Conservation (phyloP, 2,797 vertebrate genomes). For the Paguma larvata region DNA sequence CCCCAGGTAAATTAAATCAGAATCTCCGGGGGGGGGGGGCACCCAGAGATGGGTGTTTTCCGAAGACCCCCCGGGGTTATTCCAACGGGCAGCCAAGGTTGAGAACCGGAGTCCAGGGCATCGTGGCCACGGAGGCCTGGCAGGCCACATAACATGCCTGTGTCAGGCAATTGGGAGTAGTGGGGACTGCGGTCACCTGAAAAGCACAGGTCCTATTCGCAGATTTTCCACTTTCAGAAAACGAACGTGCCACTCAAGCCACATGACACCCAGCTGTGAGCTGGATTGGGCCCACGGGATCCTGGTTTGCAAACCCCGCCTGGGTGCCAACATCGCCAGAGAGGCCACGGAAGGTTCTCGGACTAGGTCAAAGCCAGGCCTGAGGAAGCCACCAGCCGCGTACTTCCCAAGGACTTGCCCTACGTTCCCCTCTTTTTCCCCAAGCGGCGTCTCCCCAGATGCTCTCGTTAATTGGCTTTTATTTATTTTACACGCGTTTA, state of each 20-base stretch:
- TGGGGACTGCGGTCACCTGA: neutral
- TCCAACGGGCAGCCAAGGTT: neutral
- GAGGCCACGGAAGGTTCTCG: neutral
- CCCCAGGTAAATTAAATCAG: neutral
- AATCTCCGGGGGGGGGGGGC: neutral
- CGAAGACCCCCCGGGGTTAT: neutral
- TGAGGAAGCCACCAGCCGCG: neutral
- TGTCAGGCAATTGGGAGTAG: neutral
- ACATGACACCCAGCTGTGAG: constrained; percentile 61
- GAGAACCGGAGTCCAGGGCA: neutral
- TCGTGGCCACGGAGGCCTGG: neutral
- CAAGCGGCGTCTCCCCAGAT: neutral
- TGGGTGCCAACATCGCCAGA: neutral
- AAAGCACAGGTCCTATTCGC: neutral
- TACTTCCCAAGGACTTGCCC: constrained; percentile 37
- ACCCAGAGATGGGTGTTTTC: neutral
- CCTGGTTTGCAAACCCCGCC: neutral
- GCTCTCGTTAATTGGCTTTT: neutral
- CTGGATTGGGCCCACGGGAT: neutral
- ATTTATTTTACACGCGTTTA: constrained; percentile 45
- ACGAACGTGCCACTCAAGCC: neutral
- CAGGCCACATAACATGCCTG: neutral
- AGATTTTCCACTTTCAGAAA: constrained; percentile 34
- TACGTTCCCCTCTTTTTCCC: neutral
- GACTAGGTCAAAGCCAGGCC: constrained; percentile 15